A percentile compares a stretch with the other conserved stretches of the same genome.
phyloP scores from a whole-genome alignment of 2,888 invertebrate species.

The Cenopis cana region DNA sequence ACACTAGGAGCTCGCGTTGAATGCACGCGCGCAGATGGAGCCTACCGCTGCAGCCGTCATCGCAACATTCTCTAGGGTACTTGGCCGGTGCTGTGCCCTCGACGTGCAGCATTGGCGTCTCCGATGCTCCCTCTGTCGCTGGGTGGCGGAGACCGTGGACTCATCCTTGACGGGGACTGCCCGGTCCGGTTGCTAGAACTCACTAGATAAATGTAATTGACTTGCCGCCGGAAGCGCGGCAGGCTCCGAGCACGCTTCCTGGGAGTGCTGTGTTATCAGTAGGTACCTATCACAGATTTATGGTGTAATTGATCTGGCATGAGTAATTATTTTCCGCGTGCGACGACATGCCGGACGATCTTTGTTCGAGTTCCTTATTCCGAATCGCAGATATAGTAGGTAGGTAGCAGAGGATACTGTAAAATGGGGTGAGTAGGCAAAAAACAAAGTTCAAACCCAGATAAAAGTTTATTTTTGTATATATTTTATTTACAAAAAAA shows the following conservation, averaged over 20 bases:
- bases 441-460: no score
- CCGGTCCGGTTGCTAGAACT: no score
- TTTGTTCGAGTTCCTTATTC: not conserved
- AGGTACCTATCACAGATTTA: conserved; percentile 3
- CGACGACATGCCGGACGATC: not conserved
- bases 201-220: no score
- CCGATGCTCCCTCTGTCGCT: not conserved
- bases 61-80: no score
- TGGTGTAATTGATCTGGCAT: not conserved
- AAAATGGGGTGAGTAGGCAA: no score
- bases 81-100: not conserved
- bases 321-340: conserved; percentile 2
- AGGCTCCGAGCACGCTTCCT: conserved; percentile 7
- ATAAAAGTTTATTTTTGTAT: no score
- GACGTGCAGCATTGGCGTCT: not conserved
- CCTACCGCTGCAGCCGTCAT: no score
- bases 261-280: not conserved
- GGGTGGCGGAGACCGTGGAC: no score
- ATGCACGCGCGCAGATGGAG: no score
- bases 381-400: not conserved
- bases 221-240: not conserved
- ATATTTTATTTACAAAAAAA: no score
- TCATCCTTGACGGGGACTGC: no score
- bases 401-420: no score
- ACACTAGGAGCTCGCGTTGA: not conserved